Conservation (phyloP, 2,113 vertebrate genomes). For the Helogale parvula region DNA sequence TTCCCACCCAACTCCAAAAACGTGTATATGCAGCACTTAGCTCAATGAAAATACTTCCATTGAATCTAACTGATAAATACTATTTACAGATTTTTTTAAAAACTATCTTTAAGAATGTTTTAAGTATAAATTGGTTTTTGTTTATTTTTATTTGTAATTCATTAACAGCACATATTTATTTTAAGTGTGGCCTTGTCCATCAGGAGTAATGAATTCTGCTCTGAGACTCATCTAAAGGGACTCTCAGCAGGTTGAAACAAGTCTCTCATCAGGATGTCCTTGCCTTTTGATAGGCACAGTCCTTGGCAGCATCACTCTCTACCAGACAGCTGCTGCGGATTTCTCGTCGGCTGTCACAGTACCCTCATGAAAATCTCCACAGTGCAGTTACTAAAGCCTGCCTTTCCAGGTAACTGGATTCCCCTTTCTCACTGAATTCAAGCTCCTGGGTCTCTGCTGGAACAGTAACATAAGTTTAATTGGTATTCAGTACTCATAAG, state of each 20-base stretch:
- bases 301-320: constrained; percentile 95
- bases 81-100: neutral
- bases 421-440: neutral
- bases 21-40: neutral
- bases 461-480: neutral
- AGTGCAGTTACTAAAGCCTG: constrained; percentile 95
- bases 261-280: constrained; percentile 62
- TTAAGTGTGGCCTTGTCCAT: constrained; percentile 48
- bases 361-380: constrained; percentile 93
- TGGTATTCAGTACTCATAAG: neutral
- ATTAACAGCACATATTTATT: constrained; percentile 12
- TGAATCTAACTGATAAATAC: neutral
- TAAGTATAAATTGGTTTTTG: constrained; percentile 39
- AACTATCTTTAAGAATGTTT: neutral
- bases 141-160: constrained; percentile 47
- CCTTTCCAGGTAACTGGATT: constrained; percentile 92
- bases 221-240: neutral
- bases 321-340: constrained; percentile 95
- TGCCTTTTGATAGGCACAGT: constrained; percentile 89
- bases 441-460: constrained; percentile 19
- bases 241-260: neutral
- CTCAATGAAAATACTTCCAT: neutral
- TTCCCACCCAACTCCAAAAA: accelerated
- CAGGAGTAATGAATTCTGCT: constrained; percentile 25
- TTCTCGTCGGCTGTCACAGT: constrained; percentile 92